Evolutionary conservation across 1,140 invertebrate genomes (phyloP).

Genomic region (Leptopilina boulardi): DNA sequence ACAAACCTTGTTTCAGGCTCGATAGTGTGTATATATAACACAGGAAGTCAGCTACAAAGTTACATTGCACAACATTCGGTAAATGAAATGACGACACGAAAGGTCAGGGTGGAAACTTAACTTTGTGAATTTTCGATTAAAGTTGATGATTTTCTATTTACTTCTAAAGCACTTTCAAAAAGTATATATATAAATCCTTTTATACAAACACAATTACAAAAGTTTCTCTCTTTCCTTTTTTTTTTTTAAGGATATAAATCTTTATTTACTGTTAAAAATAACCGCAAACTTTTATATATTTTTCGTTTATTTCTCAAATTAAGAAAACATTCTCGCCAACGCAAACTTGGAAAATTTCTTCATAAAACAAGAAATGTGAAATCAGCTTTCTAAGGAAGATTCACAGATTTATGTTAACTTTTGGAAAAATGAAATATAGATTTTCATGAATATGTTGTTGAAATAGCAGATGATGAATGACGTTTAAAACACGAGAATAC

Average conservation of each 20-base stretch:
- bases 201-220: not conserved
- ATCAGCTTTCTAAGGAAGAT: not conserved
- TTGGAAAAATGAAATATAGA: slow-evolving; percentile 16
- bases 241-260: not conserved
- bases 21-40: not conserved
- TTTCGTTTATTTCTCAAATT: too few relatives aligned
- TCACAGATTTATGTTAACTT: slow-evolving; percentile 17
- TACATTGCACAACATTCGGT: slow-evolving; percentile 26
- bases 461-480: slow-evolving; percentile 18
- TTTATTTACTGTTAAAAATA: not conserved
- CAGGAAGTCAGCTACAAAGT: slow-evolving; percentile 13
- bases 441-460: slow-evolving; percentile 19
- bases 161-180: not conserved
- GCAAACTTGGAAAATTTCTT: too few relatives aligned
- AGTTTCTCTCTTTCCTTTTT: not conserved
- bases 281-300: too few relatives aligned
- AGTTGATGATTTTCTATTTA: slow-evolving; percentile 13
- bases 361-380: too few relatives aligned
- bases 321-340: too few relatives aligned
- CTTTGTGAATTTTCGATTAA: slow-evolving; percentile 32
- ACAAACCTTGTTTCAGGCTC: slow-evolving; percentile 13
- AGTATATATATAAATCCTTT: not conserved
- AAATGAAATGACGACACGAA: slow-evolving; percentile 20
- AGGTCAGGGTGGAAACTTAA: slow-evolving; percentile 17
- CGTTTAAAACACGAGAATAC: not conserved